A percentile compares a stretch with the other conserved stretches of the same genome.
Evolutionary conservation across 2,113 vertebrate species (phyloP).

Genomic region (Colaptes auratus): DNA sequence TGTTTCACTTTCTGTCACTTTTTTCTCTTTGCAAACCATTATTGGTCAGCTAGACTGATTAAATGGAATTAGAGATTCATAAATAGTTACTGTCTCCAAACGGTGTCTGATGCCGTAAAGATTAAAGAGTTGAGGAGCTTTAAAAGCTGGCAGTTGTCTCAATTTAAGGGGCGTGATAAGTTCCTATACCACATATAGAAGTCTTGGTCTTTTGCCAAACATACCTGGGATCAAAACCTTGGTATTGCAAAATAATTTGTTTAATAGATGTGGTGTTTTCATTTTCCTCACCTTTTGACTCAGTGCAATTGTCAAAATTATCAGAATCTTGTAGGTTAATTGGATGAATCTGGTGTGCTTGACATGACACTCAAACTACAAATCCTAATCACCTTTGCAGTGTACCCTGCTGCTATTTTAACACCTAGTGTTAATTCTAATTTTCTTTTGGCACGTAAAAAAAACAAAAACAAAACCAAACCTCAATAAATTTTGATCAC

Average conservation of each 20-base stretch:
- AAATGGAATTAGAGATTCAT: conserved; percentile 72
- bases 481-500: background rate
- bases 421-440: background rate
- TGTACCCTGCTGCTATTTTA: conserved; percentile 12
- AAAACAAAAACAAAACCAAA: background rate
- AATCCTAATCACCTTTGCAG: background rate
- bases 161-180: background rate
- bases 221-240: background rate
- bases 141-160: conserved; percentile 24
- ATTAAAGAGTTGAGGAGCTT: conserved; percentile 57
- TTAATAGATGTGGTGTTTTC: background rate
- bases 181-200: background rate
- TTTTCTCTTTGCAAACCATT: background rate
- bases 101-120: conserved; percentile 60
- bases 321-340: background rate
- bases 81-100: conserved; percentile 69
- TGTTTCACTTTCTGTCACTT: conserved; percentile 55
- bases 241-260: background rate
- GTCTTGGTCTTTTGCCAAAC: background rate
- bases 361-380: background rate
- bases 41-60: conserved; percentile 68
- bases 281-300: background rate
- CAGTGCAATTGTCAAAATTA: background rate
- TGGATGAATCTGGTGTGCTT: conserved; percentile 10
- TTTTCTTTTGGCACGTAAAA: background rate